phyloP scores from a whole-genome alignment of 2,113 vertebrate species.

The Gymnobelideus leadbeateri region DNA sequence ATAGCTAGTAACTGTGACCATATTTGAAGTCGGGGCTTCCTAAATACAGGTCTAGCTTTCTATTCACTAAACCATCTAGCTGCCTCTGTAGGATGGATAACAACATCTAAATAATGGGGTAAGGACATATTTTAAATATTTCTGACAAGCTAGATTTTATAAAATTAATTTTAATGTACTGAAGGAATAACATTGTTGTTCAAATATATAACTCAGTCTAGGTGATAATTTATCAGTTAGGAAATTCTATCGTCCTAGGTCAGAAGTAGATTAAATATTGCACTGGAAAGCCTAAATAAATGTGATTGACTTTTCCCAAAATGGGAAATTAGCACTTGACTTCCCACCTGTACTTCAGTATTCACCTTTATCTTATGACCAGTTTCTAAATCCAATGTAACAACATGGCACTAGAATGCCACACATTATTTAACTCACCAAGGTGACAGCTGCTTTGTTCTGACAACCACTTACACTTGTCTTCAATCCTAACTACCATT shows the following conservation, averaged over 20 bases:
- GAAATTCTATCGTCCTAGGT: conserved; percentile 59
- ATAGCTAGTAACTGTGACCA: not conserved
- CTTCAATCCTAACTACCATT: not conserved
- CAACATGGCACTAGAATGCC: conserved; percentile 14
- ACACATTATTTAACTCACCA: not conserved
- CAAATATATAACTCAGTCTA: conserved; percentile 39
- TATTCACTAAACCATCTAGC: not conserved
- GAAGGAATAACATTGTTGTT: not conserved
- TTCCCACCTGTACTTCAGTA: conserved; percentile 41
- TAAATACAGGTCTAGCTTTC: not conserved
- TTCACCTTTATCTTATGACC: conserved; percentile 33
- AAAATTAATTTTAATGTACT: conserved; percentile 57
- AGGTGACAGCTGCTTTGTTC: conserved; percentile 9
- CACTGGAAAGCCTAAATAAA: conserved; percentile 53
- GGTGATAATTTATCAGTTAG: conserved; percentile 58
- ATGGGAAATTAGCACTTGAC: conserved; percentile 36
- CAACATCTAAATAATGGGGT: not conserved
- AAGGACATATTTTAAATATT: conserved; percentile 42
- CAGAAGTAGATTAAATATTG: conserved; percentile 54
- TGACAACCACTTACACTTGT: not conserved
- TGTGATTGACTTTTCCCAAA: conserved; percentile 58
- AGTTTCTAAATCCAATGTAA: not conserved
- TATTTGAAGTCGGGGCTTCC: not conserved
- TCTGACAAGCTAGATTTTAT: conserved; percentile 24
- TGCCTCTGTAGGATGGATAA: not conserved